Base-by-base conservation (phyloP, 2,888 invertebrate species). In the Leptinotarsa peninsularis region DNA sequence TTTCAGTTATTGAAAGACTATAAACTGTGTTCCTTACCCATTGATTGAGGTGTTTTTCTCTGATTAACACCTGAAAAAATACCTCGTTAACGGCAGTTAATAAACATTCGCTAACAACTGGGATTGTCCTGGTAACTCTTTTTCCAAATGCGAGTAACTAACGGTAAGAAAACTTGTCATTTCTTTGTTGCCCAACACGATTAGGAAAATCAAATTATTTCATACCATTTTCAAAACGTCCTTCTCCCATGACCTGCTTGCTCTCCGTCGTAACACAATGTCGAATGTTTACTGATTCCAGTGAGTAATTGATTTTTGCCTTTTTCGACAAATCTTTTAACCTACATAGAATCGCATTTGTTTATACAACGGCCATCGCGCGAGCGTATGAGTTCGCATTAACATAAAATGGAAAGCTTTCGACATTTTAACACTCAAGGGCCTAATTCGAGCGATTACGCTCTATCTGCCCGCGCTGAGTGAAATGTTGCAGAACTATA, bases 241-340 rank as follows among this genome's bases (percentile, higher is more conserved):
- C 70, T 70, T 70, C 70, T 70, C 21, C 49, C 58, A 5, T 58
- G 58, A 70, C 70, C 58, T 69, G 69, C 52, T 56, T 69, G 69
- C 52, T 56, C 56, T 56, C 56, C 21, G 7, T 27, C 7, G 54
- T 18, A 58, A 58, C 58, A 70, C 70, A 70, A 70, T 58, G 70
- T 70, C 70, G 70, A 70, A 70, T 58, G 70, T 70, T 58, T 70
- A 70, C 70, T 58, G 58, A 70, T 49, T 18, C 70, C 49, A 74
- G 76, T 76, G 72, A 76, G 69, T 77, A 77, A 77, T 76, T 73
- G 79, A 73, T 77, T 77, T 77, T 79, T 73, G 72, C 79, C 79
- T 76, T 79, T 76, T 79, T 79, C 70, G 77, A 75, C 72, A 56
- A 71, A 76, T 67, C 72, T 75, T 76, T 77, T 79, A 79, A 79